A percentile compares a stretch with the other conserved stretches of the same genome.
Conservation (phyloP, 2,113 vertebrate genomes). For the Syngnathus typhle region DNA sequence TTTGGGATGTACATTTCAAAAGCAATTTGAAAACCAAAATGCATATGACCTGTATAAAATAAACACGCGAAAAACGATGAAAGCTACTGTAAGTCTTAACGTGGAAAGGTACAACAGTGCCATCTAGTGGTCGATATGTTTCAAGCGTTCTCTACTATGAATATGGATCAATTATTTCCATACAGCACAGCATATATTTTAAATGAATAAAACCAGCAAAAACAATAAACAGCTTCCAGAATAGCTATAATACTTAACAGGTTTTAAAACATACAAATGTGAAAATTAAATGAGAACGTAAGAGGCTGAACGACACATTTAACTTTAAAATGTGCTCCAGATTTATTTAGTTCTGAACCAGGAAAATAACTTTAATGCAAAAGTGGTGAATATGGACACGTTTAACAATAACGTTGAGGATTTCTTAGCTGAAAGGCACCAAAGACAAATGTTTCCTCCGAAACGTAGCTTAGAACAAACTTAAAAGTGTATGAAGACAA, state of each 20-base stretch:
- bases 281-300: background rate
- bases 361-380: conserved; percentile 45
- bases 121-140: conserved; percentile 42
- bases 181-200: too few relatives aligned
- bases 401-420: conserved; percentile 1
- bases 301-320: background rate
- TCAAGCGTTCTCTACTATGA: too few relatives aligned
- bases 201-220: too few relatives aligned
- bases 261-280: too few relatives aligned
- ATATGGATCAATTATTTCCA: too few relatives aligned
- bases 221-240: too few relatives aligned
- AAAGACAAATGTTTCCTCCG: conserved; percentile 48
- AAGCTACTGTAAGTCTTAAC: background rate
- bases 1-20: too few relatives aligned
- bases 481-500: conserved; percentile 13
- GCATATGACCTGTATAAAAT: conserved; percentile 46
- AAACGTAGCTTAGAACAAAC: conserved; percentile 25
- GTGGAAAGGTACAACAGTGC: conserved; percentile 50
- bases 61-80: conserved; percentile 22
- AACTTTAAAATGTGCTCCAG: conserved; percentile 58
- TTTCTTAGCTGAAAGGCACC: conserved; percentile 67
- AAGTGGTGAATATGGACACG: conserved; percentile 56
- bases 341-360: conserved; percentile 62
- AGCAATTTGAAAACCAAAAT: conserved; percentile 13
- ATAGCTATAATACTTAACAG: too few relatives aligned